Base-by-base conservation (phyloP, 2,888 invertebrate species). In the Scaeva pyrastri region DNA sequence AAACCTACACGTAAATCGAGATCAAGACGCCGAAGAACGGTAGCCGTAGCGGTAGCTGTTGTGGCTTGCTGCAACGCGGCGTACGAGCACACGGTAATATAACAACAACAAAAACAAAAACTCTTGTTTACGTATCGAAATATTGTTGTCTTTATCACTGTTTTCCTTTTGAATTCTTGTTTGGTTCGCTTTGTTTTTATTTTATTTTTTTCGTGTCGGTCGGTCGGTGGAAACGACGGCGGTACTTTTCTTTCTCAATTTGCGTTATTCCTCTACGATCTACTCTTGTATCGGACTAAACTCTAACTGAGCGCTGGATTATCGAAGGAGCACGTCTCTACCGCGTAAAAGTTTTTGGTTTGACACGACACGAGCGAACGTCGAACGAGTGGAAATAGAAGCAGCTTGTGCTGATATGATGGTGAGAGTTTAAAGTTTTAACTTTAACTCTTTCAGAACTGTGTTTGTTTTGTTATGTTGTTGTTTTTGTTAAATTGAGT, bases 61-160 rank as follows among this genome's bases (percentile, higher is more conserved):
- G 76, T 74, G 68, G 88, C 90, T 70, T 19, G 88, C 89, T 91
- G 86, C 90, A 90, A n/a, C 72, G 88, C 23, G 83, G 91, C 91
- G 21, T 90, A n/a, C 91, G 8, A 91, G 90, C 45, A 90, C 76
- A 19, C 90, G 89, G 60, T 14, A 14, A 87, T 91, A 91, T 8
- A 92, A 92, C 45, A 88, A 58, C 70, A 73, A 74, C 78, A 60
- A 92, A 43, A 88, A 58, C 70, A 73, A 74, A 73, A 60, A 48
- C 56, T 73, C 80, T 78, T 83, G 85, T 85, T 85, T 80, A 76
- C 76, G 85, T 85, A 73, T 62, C 71, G 48, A 60, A 58, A 68
- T 72, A 19, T n/a, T 31, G 21, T 60, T 52, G 21, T 75, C 21
- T 66, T 26, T 39, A 14, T 52, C 43, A 31, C 70, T 43, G 62